Evolutionary conservation across 1,140 invertebrate species (phyloP), one percentile per base, ranked within the genome.

Genomic region (Macrocentrus cingulum): DNA sequence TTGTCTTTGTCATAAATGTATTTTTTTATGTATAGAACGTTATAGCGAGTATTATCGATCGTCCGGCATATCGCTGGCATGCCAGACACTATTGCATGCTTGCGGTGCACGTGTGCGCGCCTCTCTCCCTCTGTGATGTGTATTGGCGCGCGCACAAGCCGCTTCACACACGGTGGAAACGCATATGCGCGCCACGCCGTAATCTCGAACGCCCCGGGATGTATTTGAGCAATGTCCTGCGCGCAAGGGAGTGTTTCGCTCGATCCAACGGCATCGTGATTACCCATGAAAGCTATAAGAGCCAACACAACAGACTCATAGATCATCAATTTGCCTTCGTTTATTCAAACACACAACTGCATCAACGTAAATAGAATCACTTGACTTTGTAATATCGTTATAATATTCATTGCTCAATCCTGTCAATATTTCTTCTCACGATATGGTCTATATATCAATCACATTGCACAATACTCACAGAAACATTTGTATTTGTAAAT

Each of bases 41-140:
- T n/a, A n/a, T 56, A 32, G 55, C 46, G 60, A 65, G 59, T 67
- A 68, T 60, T 68, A 68, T 68, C 66, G 66, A 68, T 68, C 65
- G 59, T 42, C 16, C 34, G 59, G 57, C 62, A 52, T 52, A 68
- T 67, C 66, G 59, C 63, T 54, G 46, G 61, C 56, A 65, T 65
- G 58, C 66, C 61, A 48, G 55, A 52, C 49, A 51, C 59, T 56
- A 61, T 61, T 39, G 60, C 54, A 61, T 61, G 49, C 39, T 53
- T 61, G 60, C 36, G 59, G 59, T 56, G 60, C 60, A 56, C 42
- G 54, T 61, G 54, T 57, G 55, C 55, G 45, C 32, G 41, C 23
- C 11, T 32, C 29, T 34, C 36, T 39, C 36, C 36, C 8, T 8
- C 36, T 39, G 4, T 29, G 25, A 23, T 25, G 22, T 46, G 22